These are phyloP conservation scores for Orthonevra nobilis DNA, from an alignment of 2,888 invertebrate species.

Conservation along the genomic window DNA sequence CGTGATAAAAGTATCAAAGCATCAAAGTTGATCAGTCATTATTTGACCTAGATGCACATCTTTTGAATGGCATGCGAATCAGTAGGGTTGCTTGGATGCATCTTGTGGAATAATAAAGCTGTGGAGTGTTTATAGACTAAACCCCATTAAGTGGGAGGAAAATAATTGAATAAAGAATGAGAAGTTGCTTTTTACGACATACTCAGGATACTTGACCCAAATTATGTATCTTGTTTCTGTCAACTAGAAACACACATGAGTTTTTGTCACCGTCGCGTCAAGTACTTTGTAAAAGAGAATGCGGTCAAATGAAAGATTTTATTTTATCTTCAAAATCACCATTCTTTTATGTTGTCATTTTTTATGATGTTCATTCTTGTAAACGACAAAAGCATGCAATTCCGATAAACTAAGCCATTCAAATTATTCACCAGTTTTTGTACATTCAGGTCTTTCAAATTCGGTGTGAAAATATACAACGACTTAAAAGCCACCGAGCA, in stretches of 20 bases:
- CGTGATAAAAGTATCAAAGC: slow-evolving; percentile 56
- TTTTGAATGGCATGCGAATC: slow-evolving; percentile 14
- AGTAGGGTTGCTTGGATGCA: background rate
- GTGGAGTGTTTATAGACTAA: background rate
- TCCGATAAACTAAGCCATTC: no score
- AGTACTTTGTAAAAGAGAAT: background rate
- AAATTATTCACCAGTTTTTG: no score
- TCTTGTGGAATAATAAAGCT: background rate
- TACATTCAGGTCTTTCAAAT: no score
- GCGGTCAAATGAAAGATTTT: background rate
- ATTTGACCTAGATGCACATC: slow-evolving; percentile 61
- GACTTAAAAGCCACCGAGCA: no score
- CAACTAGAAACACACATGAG: slow-evolving; percentile 9
- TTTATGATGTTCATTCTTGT: no score
- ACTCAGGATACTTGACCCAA: slow-evolving; percentile 36
- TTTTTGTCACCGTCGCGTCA: background rate
- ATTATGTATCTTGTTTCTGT: slow-evolving; percentile 43
- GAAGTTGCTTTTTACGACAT: slow-evolving; percentile 9
- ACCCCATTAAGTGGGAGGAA: background rate
- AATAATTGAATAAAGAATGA: slow-evolving; percentile 60
- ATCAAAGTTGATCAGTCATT: slow-evolving; percentile 71
- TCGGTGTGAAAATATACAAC: no score
- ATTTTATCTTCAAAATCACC: no score
- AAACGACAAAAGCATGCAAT: no score
- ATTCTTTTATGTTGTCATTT: no score